These are phyloP conservation scores for Vespertilio murinus DNA, from an alignment of 2,797 vertebrate genomes.

Conservation along the genomic window DNA sequence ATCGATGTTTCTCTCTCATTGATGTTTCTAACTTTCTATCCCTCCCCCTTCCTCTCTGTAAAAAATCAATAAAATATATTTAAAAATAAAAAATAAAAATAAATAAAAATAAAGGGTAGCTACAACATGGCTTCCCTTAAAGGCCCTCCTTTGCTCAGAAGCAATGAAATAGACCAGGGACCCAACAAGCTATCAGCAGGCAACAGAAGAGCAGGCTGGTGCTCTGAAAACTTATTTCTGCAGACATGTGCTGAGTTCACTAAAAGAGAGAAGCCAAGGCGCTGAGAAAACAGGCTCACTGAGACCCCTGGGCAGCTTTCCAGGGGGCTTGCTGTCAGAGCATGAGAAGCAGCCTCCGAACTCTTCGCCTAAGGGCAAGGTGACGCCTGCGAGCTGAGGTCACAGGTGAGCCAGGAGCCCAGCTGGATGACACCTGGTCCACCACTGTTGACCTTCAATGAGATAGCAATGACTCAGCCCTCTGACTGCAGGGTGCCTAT, in stretches of 20 bases:
- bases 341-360: not conserved
- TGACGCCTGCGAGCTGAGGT: not conserved
- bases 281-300: not conserved
- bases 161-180: not conserved
- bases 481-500: not conserved
- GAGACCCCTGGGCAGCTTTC: not conserved
- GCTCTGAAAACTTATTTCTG: not conserved
- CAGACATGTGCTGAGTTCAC: not conserved
- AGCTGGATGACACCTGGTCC: not conserved
- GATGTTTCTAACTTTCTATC: too few species aligned
- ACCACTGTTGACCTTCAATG: not conserved
- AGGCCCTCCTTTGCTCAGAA: not conserved
- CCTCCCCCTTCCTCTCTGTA: too few species aligned
- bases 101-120: not conserved
- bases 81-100: too few species aligned
- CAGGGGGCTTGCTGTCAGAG: not conserved
- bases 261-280: not conserved
- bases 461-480: not conserved
- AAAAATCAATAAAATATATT: too few species aligned
- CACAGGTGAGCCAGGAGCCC: not conserved
- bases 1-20: too few species aligned
- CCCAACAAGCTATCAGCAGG: not conserved
- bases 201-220: not conserved
- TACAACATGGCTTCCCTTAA: rapidly evolving
- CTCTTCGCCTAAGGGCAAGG: not conserved